Evolutionary conservation across 1,140 invertebrate species (phyloP), one percentile per base, ranked within the genome.

Genomic region (Cotesia glomerata): DNA sequence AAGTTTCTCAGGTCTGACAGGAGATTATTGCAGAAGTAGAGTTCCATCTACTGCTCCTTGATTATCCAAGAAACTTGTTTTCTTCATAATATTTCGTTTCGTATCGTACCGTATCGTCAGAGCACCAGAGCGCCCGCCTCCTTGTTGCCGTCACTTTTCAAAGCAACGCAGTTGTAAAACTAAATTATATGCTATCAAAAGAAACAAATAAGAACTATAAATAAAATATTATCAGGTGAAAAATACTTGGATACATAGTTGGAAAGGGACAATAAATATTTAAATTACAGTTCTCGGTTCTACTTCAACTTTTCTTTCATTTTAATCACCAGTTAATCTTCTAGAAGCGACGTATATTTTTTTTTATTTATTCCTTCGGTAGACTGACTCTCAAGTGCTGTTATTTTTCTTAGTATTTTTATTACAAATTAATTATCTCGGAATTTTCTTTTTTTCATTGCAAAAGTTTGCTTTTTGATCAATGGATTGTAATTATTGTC

Each of bases 1-100:
- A 68, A 68, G 52, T 68, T 68, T 68, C n/a, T 36, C 66, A 39
- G 52, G 45, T n/a, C 66, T 32, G 66, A 68, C 52, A 52, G 34
- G 35, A 68, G 54, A 68, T 68, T 68, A 68, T 68, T 58, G 66
- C 32, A 68, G 54, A 68, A 68, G 66, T 58, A 36, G 32, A 14
- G 5, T 26, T 68, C 14, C 52, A 59, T 68, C 65, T 68, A 35
- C 52, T 58, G 54, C 4, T 56, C 14, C 18, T 59, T 68, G 66
- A 68, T 68, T 68, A 58, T 45, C 26, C 66, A 26, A 58, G 34
- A 68, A 68, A 68, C 35, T 58, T 58, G 58, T 58, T 68, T 68
- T 68, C 54, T 58, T 16, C 32, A 14, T 51, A n/a, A 34, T 67
- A 67, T 49, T 67, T 67, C 65, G 65, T 67, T 54, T 45, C 39